Evolutionary conservation across 2,888 invertebrate species (phyloP).

Genomic region (Parelbella ahira): DNA sequence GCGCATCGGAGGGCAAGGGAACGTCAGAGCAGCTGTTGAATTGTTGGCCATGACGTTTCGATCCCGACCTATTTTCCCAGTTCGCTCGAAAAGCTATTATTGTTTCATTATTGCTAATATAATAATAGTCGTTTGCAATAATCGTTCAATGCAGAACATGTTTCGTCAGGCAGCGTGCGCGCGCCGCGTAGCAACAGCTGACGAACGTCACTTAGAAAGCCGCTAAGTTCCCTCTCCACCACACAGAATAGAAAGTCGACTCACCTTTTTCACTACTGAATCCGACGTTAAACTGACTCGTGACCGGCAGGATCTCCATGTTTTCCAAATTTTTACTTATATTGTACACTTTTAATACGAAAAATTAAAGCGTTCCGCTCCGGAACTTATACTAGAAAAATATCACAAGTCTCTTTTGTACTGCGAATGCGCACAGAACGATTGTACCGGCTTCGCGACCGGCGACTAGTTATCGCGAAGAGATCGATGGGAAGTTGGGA

Average conservation of each 20-base stretch:
- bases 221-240: conserved; percentile 50
- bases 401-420: conserved; percentile 81
- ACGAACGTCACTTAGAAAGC: conserved; percentile 65
- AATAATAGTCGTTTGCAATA: not conserved
- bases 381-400: conserved; percentile 77
- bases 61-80: conserved; percentile 28
- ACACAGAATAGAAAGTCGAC: conserved; percentile 70
- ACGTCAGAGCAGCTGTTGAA: conserved; percentile 61
- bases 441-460: conserved; percentile 52
- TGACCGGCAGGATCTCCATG: conserved; percentile 90
- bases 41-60: conserved; percentile 55
- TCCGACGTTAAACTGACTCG: conserved; percentile 87
- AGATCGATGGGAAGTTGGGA: conserved; percentile 71
- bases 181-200: conserved; percentile 72
- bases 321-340: conserved; percentile 81
- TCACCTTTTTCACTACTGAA: conserved; percentile 88
- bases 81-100: conserved; percentile 15
- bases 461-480: conserved; percentile 68
- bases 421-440: conserved; percentile 71
- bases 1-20: conserved; percentile 44
- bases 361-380: conserved; percentile 64
- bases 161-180: conserved; percentile 41
- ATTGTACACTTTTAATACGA: conserved; percentile 75
- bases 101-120: conserved; percentile 1
- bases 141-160: conserved; percentile 8